Evolutionary conservation across 2,113 vertebrate genomes (phyloP).

Genomic region (Helogale parvula): DNA sequence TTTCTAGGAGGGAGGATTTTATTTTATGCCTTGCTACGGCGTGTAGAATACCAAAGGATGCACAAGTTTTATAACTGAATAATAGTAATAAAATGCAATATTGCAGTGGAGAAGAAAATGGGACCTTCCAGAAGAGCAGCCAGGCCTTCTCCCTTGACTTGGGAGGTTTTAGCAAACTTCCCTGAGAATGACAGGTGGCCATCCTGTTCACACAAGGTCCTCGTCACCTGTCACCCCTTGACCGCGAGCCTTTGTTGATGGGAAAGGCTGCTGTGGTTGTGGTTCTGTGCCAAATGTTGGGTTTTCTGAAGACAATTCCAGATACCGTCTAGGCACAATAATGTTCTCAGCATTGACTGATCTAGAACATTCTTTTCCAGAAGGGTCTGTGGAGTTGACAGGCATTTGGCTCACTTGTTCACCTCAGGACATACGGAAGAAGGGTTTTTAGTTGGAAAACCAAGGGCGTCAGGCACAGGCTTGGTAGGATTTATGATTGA

Average conservation of each 20-base stretch:
- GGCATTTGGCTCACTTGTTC: neutral
- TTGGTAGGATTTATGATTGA: too few species aligned
- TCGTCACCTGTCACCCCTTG: neutral
- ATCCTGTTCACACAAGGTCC: neutral
- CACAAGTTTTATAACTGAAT: neutral
- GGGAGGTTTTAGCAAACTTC: neutral
- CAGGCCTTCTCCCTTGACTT: neutral
- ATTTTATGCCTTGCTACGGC: neutral
- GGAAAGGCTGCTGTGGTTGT: neutral
- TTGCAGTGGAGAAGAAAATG: neutral
- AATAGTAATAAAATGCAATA: neutral
- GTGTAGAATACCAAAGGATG: neutral
- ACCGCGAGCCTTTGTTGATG: neutral
- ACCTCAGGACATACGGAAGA: neutral
- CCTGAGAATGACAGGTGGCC: neutral
- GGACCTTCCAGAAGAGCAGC: neutral
- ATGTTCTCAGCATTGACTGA: neutral
- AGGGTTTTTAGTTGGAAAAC: neutral
- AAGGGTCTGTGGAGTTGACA: neutral
- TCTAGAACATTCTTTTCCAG: neutral
- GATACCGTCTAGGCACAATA: neutral
- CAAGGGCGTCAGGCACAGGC: rapidly evolving
- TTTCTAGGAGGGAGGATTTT: neutral
- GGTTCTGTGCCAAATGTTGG: neutral
- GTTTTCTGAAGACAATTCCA: neutral